Percentiles rank a stretch among this genome's conserved stretches.
Evolutionary conservation across 37 sponge, comb jelly and placozoan species (phyloP).

Genomic region (Oscarella lobularis): DNA sequence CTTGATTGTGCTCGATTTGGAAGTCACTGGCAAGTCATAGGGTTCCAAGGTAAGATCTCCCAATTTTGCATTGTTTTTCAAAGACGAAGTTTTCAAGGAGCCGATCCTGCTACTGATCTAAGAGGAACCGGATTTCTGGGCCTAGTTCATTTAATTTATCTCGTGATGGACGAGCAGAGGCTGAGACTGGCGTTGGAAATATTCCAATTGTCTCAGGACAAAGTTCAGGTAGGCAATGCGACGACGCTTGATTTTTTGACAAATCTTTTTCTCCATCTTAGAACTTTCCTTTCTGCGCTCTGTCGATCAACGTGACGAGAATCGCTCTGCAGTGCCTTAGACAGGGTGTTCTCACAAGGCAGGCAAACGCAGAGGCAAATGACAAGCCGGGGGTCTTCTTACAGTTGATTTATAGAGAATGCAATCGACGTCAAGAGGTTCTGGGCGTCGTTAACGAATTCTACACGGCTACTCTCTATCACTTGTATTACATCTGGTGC

Average conservation of each 20-base stretch:
- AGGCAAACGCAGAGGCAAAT: neutral
- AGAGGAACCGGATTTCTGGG: conserved; percentile 75
- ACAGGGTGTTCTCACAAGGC: conserved; percentile 21
- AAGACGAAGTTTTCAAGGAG: conserved; percentile 24
- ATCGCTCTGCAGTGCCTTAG: conserved; percentile 40
- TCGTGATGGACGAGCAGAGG: conserved; percentile 26
- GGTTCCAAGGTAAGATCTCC: conserved; percentile 53
- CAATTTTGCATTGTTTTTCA: neutral
- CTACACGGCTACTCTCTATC: conserved; percentile 43
- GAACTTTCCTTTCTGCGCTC: conserved; percentile 60
- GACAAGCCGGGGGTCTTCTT: neutral
- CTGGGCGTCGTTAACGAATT: conserved; percentile 60
- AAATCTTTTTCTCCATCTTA: neutral
- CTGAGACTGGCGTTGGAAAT: conserved; percentile 40
- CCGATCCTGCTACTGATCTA: conserved; percentile 76
- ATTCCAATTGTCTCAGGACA: conserved; percentile 21
- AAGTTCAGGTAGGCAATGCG: neutral
- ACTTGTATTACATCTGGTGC: conserved; percentile 36
- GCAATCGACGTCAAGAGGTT: conserved; percentile 57
- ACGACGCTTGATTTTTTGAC: neutral
- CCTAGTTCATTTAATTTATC: conserved; percentile 45
- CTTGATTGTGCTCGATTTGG: conserved; percentile 56
- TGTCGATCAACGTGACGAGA: conserved; percentile 61
- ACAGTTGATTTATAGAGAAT: conserved; percentile 6
- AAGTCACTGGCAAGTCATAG: conserved; percentile 78